phyloP scores from a whole-genome alignment of 1,140 invertebrate species.

The Episyrphus balteatus region DNA sequence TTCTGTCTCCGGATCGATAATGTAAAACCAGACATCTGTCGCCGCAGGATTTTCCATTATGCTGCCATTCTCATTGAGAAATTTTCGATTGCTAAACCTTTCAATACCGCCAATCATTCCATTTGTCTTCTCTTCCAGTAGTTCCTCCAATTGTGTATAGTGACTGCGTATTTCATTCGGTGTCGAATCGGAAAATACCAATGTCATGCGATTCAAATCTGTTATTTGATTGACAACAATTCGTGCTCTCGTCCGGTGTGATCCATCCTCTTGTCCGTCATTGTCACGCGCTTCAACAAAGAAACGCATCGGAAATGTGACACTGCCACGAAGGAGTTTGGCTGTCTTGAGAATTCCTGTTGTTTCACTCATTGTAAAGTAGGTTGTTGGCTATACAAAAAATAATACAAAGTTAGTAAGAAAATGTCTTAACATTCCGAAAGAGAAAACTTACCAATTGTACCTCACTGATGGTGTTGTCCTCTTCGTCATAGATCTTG shows the following conservation, averaged over 20 bases:
- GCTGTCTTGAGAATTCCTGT: slow-evolving; percentile 64
- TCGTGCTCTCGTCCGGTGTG: slow-evolving; percentile 24
- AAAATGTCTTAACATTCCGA: not conserved
- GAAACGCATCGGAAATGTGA: slow-evolving; percentile 59
- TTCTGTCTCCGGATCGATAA: slow-evolving; percentile 67
- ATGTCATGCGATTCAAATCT: slow-evolving; percentile 59
- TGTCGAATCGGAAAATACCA: slow-evolving; percentile 63
- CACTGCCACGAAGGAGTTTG: slow-evolving; percentile 53
- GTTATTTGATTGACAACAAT: slow-evolving; percentile 52
- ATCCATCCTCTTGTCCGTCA: slow-evolving; percentile 24
- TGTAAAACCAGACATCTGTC: slow-evolving; percentile 79
- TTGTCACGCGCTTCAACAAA: slow-evolving; percentile 48
- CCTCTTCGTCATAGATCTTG: slow-evolving; percentile 35
- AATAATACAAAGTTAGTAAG: not conserved
- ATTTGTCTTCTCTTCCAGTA: slow-evolving; percentile 57
- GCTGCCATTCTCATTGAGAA: slow-evolving; percentile 57
- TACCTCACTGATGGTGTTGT: slow-evolving; percentile 43
- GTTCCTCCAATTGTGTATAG: slow-evolving; percentile 50
- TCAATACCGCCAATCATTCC: slow-evolving; percentile 67
- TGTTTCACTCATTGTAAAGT: slow-evolving; percentile 60
- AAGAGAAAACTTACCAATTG: slow-evolving; percentile 10
- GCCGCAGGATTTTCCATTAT: slow-evolving; percentile 59
- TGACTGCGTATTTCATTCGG: slow-evolving; percentile 56
- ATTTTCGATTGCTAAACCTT: slow-evolving; percentile 57
- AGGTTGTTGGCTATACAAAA: slow-evolving; percentile 33